Base-by-base conservation (phyloP, 2,113 vertebrate genomes). In the Bostrychus sinensis region DNA sequence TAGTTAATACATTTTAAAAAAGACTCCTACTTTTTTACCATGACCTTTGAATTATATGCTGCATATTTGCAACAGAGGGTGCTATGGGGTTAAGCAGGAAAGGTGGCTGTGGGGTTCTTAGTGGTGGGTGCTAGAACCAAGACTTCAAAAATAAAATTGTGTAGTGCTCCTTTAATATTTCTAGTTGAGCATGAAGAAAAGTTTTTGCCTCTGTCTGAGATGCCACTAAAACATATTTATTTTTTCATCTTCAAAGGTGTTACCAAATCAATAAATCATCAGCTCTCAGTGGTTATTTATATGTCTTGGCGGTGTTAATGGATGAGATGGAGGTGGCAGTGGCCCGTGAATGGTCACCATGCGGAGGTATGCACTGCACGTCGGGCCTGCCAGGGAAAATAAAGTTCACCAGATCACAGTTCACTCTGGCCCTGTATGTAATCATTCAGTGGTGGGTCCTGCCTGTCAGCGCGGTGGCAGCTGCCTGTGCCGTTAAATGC, bases 331-430 rank as follows among this genome's bases (percentile, higher is more conserved):
- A 69, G 60, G 68, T 19, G 56, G 63, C 50, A 56, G 12, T 12
- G 56, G 38, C 56, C 38, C n/a, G 70, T 8, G 37, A 80, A 78
- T 56, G 72, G 78, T 42, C 71, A 43, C 56, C 10, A 19, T 56
- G 55, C 81, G 77, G 66, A 79, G 67, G 75, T 65, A 91, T 89
- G 80, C 89, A 55, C 51, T 25, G 61, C 88, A 89, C 87, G 86
- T 90, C 84, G 75, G 75, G 67, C 78, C 89, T 91, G 89, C 89
- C 86, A 89, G 65, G 71, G 77, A 89, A 86, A 90, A 91, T 91
- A 89, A 91, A 90, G 90, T 92, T 91, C 87, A 86, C 88, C 84
- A 74, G 90, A 91, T 89, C 89, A 86, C 88, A 87, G 88, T 91
- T 89, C 88, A 86, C 72, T 75, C 78, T 32, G 75, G 80, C 81